A percentile compares a stretch with the other conserved stretches of the same genome.
These are phyloP conservation scores for Echinometra lucunter DNA, from an alignment of 53 echinoderm and acorn worm genomes.

Conservation along the genomic window DNA sequence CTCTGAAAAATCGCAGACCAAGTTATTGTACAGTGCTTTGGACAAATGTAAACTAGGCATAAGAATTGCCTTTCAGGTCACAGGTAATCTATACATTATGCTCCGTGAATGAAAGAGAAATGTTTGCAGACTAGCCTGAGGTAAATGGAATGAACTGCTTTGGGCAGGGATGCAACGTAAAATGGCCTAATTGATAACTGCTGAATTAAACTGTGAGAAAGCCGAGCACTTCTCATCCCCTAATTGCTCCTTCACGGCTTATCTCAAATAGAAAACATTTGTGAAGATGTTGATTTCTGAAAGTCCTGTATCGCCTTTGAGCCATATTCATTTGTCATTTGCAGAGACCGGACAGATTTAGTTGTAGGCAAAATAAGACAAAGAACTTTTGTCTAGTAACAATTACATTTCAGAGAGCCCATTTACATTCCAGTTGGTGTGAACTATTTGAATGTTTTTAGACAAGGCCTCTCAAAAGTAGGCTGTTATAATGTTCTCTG, in stretches of 20 bases:
- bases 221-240: neutral
- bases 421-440: neutral
- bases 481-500: neutral
- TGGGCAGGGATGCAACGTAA: neutral
- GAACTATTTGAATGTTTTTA: neutral
- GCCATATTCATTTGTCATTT: neutral
- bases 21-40: too few relatives aligned
- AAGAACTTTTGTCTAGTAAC: neutral
- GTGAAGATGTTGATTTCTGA: neutral
- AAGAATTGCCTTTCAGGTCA: neutral
- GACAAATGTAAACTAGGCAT: too few relatives aligned
- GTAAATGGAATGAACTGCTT: neutral
- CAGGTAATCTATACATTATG: neutral
- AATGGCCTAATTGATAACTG: conserved; percentile 6
- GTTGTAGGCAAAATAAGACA: neutral
- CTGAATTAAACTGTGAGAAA: neutral
- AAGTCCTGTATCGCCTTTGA: neutral
- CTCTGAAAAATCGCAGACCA: too few relatives aligned
- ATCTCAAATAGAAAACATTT: conserved; percentile 46
- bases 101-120: neutral
- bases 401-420: neutral
- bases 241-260: conserved; percentile 23
- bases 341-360: neutral
- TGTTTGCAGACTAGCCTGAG: conserved; percentile 9
- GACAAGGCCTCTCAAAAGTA: neutral